Evolutionary conservation across 2,797 vertebrate species (phyloP), one percentile per base, ranked within the genome.

Genomic region (Danio tinwini): DNA sequence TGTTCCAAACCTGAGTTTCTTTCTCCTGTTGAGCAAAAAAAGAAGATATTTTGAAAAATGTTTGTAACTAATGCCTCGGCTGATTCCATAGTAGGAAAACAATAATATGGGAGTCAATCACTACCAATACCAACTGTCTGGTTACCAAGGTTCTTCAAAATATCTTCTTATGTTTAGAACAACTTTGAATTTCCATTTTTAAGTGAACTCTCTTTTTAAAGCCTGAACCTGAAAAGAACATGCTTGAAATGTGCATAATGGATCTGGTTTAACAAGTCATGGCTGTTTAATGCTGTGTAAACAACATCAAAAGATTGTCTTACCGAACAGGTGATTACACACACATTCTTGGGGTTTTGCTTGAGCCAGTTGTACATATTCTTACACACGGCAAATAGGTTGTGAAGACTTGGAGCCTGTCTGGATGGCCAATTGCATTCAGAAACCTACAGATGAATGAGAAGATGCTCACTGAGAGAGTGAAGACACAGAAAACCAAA

Each of bases 331-430:
- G 98, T 98, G 89, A 99, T 97, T 89, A 99, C 98, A 86, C 98
- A 99, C 83, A 99, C 96, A 9, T 99, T 99, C 93, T 97, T 99
- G 88, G 98, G 98, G 87, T 98, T 99, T 92, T 99, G 98, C 77
- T 97, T 96, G 78, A 99, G 95, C 98, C 97, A 99, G 90, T 98
- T 99, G 93, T 99, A 96, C 97, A 99, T 99, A 90, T 99, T 99
- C 93, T 98, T 98, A 90, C 98, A 99, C 82, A 99, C 97, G 0
- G 98, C 97, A 12, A 97, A 99, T 84, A 99, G 94, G 92, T 99
- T 99, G 91, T 99, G 98, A 87, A 99, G 95, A 86, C 97, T 95
- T 67, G 98, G 98, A 0, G 98, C 97, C 91, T 99, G 98, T 77
- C 94, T 93, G 17, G 96, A 90, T 0, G 98, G 96, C 98, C 98